Percentiles rank a stretch among this genome's conserved stretches.
Evolutionary conservation across 2,797 vertebrate species (phyloP).

Genomic region (Ctenochaetus hawaiiensis): DNA sequence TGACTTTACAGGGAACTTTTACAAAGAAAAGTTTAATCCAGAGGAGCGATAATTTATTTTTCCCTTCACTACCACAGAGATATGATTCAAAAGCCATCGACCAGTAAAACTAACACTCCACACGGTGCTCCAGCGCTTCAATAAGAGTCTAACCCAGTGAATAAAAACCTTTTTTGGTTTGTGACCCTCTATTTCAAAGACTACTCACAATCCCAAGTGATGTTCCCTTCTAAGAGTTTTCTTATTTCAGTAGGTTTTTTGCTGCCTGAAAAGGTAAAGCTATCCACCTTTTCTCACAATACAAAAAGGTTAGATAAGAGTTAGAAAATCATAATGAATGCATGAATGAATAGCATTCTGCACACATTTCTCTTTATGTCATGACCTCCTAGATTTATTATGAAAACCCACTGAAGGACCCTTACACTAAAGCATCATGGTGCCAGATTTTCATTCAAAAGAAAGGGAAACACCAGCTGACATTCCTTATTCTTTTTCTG

Average conservation of each 20-base stretch:
- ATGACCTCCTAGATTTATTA: conserved; percentile 21
- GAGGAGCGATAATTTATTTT: conserved; percentile 41
- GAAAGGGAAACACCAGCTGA: conserved; percentile 24
- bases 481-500: conserved; percentile 41
- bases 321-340: conserved; percentile 4
- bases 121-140: conserved; percentile 45
- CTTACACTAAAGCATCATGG: not conserved
- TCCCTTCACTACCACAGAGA: conserved; percentile 31
- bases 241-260: conserved; percentile 15
- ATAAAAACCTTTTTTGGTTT: conserved; percentile 17
- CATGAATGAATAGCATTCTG: conserved; percentile 13
- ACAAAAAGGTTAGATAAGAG: conserved; percentile 1
- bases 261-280: not conserved
- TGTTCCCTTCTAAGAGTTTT: conserved; percentile 11
- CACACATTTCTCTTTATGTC: not conserved
- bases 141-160: conserved; percentile 21
- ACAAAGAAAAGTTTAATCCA: conserved; percentile 40
- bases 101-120: conserved; percentile 40
- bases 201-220: conserved; percentile 16
- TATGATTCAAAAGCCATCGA: conserved; percentile 44
- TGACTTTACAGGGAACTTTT: conserved; percentile 35
- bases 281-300: conserved; percentile 16
- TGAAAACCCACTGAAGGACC: not conserved
- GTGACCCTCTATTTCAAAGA: conserved; percentile 50
- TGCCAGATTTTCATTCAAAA: conserved; percentile 25